phyloP scores from a whole-genome alignment of 2,888 invertebrate species.

The Sinohyriopsis cumingii region DNA sequence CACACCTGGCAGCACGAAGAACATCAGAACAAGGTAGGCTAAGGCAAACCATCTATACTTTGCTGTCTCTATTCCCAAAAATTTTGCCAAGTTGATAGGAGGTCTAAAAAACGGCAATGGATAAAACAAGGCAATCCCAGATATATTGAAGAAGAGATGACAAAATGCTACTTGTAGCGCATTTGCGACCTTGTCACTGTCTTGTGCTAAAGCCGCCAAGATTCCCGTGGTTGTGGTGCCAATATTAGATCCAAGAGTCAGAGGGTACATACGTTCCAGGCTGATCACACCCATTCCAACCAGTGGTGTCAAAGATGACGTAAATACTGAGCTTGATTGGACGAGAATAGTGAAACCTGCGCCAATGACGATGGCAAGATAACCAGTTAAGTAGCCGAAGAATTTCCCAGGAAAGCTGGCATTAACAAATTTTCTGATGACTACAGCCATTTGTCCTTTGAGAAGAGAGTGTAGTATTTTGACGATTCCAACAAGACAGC shows the following conservation, averaged over 20 bases:
- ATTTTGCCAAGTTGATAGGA: slow-evolving; percentile 74
- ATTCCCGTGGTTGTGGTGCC: slow-evolving; percentile 74
- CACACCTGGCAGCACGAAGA: slow-evolving; percentile 61
- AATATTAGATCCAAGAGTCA: slow-evolving; percentile 65
- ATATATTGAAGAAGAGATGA: slow-evolving; percentile 70
- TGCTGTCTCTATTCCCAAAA: slow-evolving; percentile 75
- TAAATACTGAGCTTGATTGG: slow-evolving; percentile 77
- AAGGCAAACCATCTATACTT: slow-evolving; percentile 77
- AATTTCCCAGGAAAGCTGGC: slow-evolving; percentile 65
- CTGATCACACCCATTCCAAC: slow-evolving; percentile 64
- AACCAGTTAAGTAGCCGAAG: slow-evolving; percentile 73
- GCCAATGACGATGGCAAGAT: slow-evolving; percentile 75
- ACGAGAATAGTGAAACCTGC: slow-evolving; percentile 76
- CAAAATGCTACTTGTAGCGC: slow-evolving; percentile 66
- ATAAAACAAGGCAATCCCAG: slow-evolving; percentile 75
- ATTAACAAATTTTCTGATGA: slow-evolving; percentile 65
- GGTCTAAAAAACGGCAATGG: slow-evolving; percentile 74
- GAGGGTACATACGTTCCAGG: slow-evolving; percentile 64
- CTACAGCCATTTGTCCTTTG: slow-evolving; percentile 59
- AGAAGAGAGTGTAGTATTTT: slow-evolving; percentile 72
- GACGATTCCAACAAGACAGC: slow-evolving; percentile 75
- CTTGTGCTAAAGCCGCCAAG: slow-evolving; percentile 74
- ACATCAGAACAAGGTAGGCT: slow-evolving; percentile 70
- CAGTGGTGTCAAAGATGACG: slow-evolving; percentile 76
- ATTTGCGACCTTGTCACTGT: slow-evolving; percentile 68